Evolutionary conservation across 2,113 vertebrate genomes (phyloP).

Genomic region (Hystrix brachyura): DNA sequence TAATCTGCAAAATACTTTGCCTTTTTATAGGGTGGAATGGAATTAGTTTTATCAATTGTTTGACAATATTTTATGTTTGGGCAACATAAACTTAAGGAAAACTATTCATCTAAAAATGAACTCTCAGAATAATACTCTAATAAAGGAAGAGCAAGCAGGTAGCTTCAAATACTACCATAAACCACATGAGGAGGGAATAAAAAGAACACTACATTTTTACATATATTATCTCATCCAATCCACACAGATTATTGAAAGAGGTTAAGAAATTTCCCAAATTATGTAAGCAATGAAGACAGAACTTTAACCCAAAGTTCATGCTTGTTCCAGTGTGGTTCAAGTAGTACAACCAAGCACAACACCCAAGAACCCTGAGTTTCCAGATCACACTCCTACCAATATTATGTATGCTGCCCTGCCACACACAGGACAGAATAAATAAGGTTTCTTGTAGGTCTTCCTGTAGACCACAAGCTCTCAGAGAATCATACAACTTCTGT

Average conservation of each 20-base stretch:
- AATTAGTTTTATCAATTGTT: constrained; percentile 14
- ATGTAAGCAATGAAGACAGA: background rate
- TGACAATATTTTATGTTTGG: background rate
- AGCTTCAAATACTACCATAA: background rate
- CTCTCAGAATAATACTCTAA: background rate
- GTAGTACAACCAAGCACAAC: background rate
- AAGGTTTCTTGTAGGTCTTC: background rate
- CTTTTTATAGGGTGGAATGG: background rate
- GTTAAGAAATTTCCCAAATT: constrained; percentile 9
- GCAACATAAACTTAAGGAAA: constrained; percentile 36
- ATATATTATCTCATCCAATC: background rate
- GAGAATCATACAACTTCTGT: constrained; percentile 52
- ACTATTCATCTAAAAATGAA: constrained; percentile 17
- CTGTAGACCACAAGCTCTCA: constrained; percentile 47
- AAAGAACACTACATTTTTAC: background rate
- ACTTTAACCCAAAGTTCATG: background rate
- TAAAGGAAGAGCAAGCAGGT: background rate
- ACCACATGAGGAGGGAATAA: background rate
- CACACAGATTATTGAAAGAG: background rate
- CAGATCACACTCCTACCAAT: background rate
- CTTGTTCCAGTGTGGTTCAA: background rate
- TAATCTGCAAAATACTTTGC: background rate
- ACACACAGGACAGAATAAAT: background rate
- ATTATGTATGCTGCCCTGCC: background rate
- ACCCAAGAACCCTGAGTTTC: background rate